These are phyloP conservation scores for Rhamphomyia laevipes DNA, from an alignment of 2,888 invertebrate species.

Conservation along the genomic window DNA sequence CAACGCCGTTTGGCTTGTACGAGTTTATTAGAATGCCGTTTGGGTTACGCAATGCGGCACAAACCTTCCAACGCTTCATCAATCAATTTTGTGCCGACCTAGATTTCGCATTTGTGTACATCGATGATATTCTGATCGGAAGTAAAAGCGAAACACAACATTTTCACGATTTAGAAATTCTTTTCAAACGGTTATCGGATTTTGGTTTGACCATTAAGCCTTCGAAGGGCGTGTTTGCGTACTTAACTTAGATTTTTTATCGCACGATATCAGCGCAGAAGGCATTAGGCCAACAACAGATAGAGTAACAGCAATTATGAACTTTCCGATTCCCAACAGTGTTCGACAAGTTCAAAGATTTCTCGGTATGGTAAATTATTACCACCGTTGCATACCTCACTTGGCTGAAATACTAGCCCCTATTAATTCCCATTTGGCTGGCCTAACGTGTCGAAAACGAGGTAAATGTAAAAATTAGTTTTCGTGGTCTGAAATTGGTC, in stretches of 20 bases:
- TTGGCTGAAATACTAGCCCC: neutral
- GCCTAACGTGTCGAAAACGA: neutral
- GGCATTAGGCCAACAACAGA: neutral
- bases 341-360: neutral
- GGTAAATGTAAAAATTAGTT: constrained; percentile 1
- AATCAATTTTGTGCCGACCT: constrained; percentile 19
- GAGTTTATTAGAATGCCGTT: constrained; percentile 24
- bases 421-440: neutral
- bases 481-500: neutral
- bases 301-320: neutral
- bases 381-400: neutral
- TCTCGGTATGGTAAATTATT: no score
- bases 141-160: constrained; percentile 15
- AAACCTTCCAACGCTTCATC: no score
- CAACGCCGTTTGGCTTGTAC: constrained; percentile 28
- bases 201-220: constrained; percentile 18
- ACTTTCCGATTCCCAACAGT: neutral
- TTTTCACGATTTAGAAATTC: constrained; percentile 12
- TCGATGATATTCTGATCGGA: constrained; percentile 25
- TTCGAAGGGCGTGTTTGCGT: neutral
- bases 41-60: constrained; percentile 25
- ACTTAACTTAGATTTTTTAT: neutral
- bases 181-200: constrained; percentile 16
- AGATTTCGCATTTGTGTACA: constrained; percentile 14
- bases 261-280: neutral